Conservation (phyloP, 2,797 vertebrate genomes). For the Dendrocincla tyrannina region DNA sequence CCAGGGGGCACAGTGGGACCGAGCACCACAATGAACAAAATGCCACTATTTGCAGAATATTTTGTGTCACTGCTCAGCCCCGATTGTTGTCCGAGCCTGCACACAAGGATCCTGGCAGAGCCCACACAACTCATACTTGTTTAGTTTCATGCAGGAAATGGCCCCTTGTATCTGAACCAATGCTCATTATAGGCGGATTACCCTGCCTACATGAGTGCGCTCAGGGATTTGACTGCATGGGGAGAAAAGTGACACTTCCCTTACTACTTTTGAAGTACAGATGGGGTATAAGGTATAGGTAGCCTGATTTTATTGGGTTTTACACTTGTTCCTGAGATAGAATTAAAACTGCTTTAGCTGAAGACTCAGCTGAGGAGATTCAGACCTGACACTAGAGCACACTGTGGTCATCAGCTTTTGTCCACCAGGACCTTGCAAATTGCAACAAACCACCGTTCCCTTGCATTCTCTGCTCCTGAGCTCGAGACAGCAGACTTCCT, state of each 20-base stretch:
- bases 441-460: not conserved
- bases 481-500: not conserved
- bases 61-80: not conserved
- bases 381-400: not conserved
- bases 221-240: not conserved
- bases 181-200: not conserved
- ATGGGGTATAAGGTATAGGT: not conserved
- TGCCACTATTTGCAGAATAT: not conserved
- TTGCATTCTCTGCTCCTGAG: not conserved
- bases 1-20: not conserved
- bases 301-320: not conserved
- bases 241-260: not conserved
- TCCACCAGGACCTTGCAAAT: not conserved
- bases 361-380: not conserved
- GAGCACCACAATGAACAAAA: not conserved
- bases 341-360: not conserved
- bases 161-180: not conserved
- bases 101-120: not conserved
- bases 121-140: not conserved
- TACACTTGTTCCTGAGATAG: not conserved
- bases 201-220: not conserved
- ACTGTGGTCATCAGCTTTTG: not conserved
- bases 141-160: not conserved
- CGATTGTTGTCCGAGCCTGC: not conserved
- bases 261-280: not conserved